These are phyloP conservation scores for Anomalospiza imberbis DNA, from an alignment of 2,797 vertebrate species.

Conservation along the genomic window DNA sequence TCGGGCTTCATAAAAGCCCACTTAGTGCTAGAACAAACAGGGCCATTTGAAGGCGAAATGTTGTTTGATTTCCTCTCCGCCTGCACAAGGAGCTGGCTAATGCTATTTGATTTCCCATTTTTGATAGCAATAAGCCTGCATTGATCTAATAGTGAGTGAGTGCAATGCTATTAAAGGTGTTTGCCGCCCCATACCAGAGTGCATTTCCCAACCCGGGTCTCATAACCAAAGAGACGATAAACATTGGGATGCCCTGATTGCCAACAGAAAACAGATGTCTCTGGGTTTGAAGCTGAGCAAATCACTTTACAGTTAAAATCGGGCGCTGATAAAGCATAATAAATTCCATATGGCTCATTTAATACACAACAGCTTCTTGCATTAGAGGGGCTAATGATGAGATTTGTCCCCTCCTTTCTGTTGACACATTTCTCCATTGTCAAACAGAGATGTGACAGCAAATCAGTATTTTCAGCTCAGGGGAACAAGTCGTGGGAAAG, in stretches of 20 bases:
- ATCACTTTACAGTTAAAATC: conserved; percentile 99
- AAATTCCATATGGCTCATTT: conserved; percentile 99
- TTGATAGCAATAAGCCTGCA: conserved; percentile 97
- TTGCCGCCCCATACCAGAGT: conserved; percentile 86
- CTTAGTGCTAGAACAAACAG: conserved; percentile 95
- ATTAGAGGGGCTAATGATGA: conserved; percentile 81
- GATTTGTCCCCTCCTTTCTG: conserved; percentile 83
- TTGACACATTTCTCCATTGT: conserved; percentile 98
- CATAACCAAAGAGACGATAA: conserved; percentile 97
- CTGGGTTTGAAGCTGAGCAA: conserved; percentile 89
- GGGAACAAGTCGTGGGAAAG: conserved; percentile 93
- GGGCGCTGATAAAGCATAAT: conserved; percentile 98
- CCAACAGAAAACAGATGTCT: conserved; percentile 98
- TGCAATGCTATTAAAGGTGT: conserved; percentile 97
- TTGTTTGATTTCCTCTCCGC: conserved; percentile 89
- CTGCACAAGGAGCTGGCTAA: conserved; percentile 81
- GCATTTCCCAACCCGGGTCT: conserved; percentile 89
- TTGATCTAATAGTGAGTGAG: conserved; percentile 96
- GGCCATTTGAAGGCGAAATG: conserved; percentile 85
- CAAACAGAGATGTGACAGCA: conserved; percentile 85
- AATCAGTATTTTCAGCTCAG: conserved; percentile 83
- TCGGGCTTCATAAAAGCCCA: conserved; percentile 93
- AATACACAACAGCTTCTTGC: conserved; percentile 94
- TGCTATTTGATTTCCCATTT: conserved; percentile 98
- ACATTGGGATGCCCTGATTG: conserved; percentile 84